A percentile compares a stretch with the other conserved stretches of the same genome.
Conservation (phyloP, 1,140 invertebrate species). For the Neuroterus valhalla region DNA sequence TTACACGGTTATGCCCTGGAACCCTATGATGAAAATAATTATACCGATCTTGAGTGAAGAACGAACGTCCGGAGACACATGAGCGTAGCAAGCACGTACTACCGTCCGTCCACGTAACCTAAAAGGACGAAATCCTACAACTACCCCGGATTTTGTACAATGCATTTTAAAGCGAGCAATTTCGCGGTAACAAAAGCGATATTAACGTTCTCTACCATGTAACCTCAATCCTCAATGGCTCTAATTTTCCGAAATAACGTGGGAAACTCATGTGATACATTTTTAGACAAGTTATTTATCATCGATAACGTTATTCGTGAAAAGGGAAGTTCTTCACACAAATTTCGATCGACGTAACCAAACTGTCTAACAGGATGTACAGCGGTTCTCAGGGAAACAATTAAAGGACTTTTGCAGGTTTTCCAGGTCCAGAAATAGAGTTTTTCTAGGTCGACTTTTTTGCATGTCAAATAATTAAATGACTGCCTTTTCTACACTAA, state of each 20-base stretch:
- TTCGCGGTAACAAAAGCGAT: constrained; percentile 59
- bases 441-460: no score
- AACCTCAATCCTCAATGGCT: constrained; percentile 58
- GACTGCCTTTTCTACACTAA: no score
- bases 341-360: no score
- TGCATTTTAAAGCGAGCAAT: constrained; percentile 60
- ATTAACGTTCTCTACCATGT: constrained; percentile 52
- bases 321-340: no score
- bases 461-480: no score
- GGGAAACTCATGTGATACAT: constrained; percentile 51
- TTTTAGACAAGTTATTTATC: no score
- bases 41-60: background rate
- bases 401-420: no score
- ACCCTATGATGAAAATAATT: constrained; percentile 38
- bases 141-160: constrained; percentile 42
- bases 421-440: no score
- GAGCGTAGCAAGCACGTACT: constrained; percentile 27
- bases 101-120: constrained; percentile 38
- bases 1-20: no score
- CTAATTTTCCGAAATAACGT: constrained; percentile 61
- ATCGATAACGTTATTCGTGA: no score
- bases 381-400: no score
- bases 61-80: constrained; percentile 2
- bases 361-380: no score
- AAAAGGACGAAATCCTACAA: constrained; percentile 19